Base-by-base conservation (phyloP, 2,113 vertebrate species). In the Brachyhypopomus gauderio region DNA sequence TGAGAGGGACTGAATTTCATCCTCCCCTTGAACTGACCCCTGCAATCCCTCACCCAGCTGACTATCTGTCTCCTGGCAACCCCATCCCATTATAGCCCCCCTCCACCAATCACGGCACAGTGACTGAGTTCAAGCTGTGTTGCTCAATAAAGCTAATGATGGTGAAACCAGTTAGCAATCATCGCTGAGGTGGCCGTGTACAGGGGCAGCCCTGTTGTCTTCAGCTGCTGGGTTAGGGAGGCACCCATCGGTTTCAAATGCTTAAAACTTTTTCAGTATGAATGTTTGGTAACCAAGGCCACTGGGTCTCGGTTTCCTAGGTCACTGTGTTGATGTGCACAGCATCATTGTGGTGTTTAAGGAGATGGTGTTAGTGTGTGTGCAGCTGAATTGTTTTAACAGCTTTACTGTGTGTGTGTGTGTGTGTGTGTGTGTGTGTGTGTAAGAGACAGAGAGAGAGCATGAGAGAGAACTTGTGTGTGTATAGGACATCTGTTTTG, bases 1-100 rank as follows among this genome's bases (percentile, higher is more conserved):
- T 72, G 76, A 63, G n/a, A 56, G 38, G 64, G 78, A 55, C 72
- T 78, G 20, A 80, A 71, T 81, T 78, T 76, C 38, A 73, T 83
- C 82, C 76, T 88, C 80, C 75, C 83, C 83, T 78, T 60, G 41
- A 23, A 77, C 79, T 89, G 86, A 90, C 89, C 72, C 89, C 85
- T 79, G 79, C 77, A 72, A 81, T 72, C 80, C 87, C 86, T 81
- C 70, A 52, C 80, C 84, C 83, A 89, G 88, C 89, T 88, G 86
- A 90, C 85, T 84, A 79, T 71, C 75, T 67, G 89, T 89, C 81
- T 79, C 88, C 86, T 89, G 88, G 87, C 82, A 90, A 88, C 91
- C 75, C 81, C 86, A 81, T 90, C 88, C 79, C 74, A 86, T 85
- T 78, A 82, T 60, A 74, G 86, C 82, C 83, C 73, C 11, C 82